These are phyloP conservation scores for Peribatodes rhomboidaria DNA, from an alignment of 2,888 invertebrate genomes.

Conservation along the genomic window DNA sequence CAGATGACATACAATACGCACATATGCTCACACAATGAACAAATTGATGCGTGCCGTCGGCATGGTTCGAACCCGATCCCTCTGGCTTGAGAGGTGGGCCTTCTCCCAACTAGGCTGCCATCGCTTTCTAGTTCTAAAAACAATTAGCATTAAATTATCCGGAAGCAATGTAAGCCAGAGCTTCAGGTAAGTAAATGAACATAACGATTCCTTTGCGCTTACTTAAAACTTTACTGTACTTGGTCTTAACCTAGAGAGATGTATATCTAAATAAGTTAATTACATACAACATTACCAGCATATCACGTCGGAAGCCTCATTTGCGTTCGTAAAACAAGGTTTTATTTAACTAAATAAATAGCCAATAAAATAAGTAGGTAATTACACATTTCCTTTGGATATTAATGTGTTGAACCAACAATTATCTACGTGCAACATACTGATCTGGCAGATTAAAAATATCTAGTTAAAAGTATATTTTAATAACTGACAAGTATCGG, in stretches of 20 bases:
- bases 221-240: slow-evolving; percentile 65
- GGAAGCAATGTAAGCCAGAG: slow-evolving; percentile 7
- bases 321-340: slow-evolving; percentile 65
- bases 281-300: slow-evolving; percentile 62
- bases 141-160: background rate
- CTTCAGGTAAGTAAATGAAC: background rate
- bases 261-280: slow-evolving; percentile 67
- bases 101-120: too few relatives aligned
- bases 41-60: too few relatives aligned
- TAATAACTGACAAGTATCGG: too few relatives aligned
- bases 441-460: slow-evolving; percentile 12
- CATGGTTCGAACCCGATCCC: too few relatives aligned
- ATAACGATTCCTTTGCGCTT: slow-evolving; percentile 19
- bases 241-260: slow-evolving; percentile 82
- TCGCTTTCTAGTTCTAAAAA: too few relatives aligned
- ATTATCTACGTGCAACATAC: slow-evolving; percentile 21
- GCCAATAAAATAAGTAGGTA: slow-evolving; percentile 53
- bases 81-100: too few relatives aligned
- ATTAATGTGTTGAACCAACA: slow-evolving; percentile 27
- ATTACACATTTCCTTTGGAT: slow-evolving; percentile 55
- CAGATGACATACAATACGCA: too few relatives aligned
- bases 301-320: slow-evolving; percentile 64
- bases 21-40: too few relatives aligned
- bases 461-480: background rate
- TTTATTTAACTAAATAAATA: slow-evolving; percentile 59